Evolutionary conservation across 1,140 invertebrate genomes (phyloP), one percentile per base, ranked within the genome.

Genomic region (Lamellibrachia luymesi): DNA sequence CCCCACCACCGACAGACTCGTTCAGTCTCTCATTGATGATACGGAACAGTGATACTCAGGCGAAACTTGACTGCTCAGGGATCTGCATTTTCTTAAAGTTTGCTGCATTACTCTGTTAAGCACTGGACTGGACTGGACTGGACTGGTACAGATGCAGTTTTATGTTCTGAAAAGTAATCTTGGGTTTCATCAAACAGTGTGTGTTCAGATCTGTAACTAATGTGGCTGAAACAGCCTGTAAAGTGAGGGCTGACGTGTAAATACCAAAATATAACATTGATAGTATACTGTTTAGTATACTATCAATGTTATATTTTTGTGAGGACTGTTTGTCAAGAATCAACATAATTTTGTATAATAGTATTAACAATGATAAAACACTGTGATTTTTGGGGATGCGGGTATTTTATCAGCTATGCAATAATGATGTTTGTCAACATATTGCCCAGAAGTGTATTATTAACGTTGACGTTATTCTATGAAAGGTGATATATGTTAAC

Each of bases 1-100:
- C 94, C 97, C 98, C 64, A 98, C 97, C 49, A 97, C 98, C 4
- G 95, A 96, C 91, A 96, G 95, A 93, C 94, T 97, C 27, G 96
- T 96, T 0, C 94, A 96, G 10, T 96, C 97, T 13, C 94, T 97
- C 27, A 96, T 97, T 56, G 94, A 95, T 92, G 97, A 97, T 93
- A 94, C 97, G 49, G 96, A 97, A 50, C 17, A 49, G 13, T 91
- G 64, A 80, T 80, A 13, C 52, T 80, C 64, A 80, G 64, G 2
- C 17, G 13, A 80, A 10, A 80, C 5, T 6, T 10, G 64, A 80
- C 64, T 80, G 64, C 64, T 80, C 64, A 80, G 64, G 64, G 64
- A 80, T 80, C 64, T 22, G 64, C 17, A 80, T 80, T 80, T 22
- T 2, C 0, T 10, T 80, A 22, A 80, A 10, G 64, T 17, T 17